Conservation (phyloP, 2,888 invertebrate species). For the Cephus pulcher region DNA sequence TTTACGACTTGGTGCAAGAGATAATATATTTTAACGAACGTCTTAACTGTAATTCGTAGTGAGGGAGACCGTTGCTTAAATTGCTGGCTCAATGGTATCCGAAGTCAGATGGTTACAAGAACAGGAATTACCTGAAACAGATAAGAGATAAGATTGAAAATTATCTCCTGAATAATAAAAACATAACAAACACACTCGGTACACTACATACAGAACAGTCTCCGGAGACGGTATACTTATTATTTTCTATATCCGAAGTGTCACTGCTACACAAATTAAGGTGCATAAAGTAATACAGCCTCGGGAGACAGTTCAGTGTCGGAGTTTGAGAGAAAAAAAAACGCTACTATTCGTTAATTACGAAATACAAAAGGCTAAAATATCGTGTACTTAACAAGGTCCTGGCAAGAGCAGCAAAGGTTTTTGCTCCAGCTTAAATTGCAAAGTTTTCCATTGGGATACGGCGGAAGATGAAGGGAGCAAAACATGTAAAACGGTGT, state of each 20-base stretch:
- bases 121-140: background rate
- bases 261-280: background rate
- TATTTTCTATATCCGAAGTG: background rate
- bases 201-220: background rate
- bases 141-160: background rate
- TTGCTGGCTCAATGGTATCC: background rate
- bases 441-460: background rate
- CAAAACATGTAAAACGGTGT: background rate
- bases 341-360: background rate
- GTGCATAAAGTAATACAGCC: background rate
- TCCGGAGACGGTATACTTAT: background rate
- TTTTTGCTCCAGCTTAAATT: background rate
- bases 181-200: background rate
- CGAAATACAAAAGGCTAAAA: background rate
- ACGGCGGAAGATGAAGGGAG: background rate
- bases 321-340: background rate
- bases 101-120: background rate
- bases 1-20: background rate
- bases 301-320: background rate
- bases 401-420: background rate
- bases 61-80: background rate
- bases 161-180: background rate
- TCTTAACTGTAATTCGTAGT: background rate
- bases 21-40: background rate
- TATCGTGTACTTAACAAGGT: background rate